These are phyloP conservation scores for Drosophila suboccidentalis DNA, from an alignment of 2,888 invertebrate species.

Conservation along the genomic window DNA sequence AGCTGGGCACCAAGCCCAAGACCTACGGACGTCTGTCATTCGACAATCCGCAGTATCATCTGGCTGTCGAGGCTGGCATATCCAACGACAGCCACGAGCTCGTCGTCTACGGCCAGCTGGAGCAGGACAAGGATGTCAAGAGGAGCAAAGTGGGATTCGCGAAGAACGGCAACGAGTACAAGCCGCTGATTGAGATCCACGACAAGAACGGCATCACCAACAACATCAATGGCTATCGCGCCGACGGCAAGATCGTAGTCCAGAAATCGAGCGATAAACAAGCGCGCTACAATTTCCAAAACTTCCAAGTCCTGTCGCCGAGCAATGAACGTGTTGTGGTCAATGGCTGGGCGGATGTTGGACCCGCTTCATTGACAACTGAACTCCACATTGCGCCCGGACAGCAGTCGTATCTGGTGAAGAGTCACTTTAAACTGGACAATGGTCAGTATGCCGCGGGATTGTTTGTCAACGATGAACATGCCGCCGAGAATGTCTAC, in stretches of 20 bases:
- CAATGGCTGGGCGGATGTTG: slow-evolving; percentile 81
- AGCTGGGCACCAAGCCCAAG: slow-evolving; percentile 87
- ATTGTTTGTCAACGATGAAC: slow-evolving; percentile 75
- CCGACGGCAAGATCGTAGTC: slow-evolving; percentile 81
- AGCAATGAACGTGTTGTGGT: slow-evolving; percentile 67
- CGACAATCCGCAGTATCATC: slow-evolving; percentile 88
- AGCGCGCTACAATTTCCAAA: slow-evolving; percentile 77
- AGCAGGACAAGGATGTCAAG: slow-evolving; percentile 87
- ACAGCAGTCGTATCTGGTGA: slow-evolving; percentile 65
- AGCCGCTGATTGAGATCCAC: slow-evolving; percentile 87
- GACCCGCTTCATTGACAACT: slow-evolving; percentile 51
- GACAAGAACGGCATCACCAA: slow-evolving; percentile 67
- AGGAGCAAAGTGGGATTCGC: slow-evolving; percentile 89
- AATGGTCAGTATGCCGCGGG: slow-evolving; percentile 70
- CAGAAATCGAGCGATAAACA: slow-evolving; percentile 62
- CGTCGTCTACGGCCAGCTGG: slow-evolving; percentile 86
- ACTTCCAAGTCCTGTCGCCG: slow-evolving; percentile 75
- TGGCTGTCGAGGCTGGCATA: slow-evolving; percentile 87
- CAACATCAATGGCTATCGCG: slow-evolving; percentile 81
- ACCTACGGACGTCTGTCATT: slow-evolving; percentile 87
- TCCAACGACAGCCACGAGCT: slow-evolving; percentile 88
- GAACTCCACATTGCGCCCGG: slow-evolving; percentile 73
- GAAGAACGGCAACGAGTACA: slow-evolving; percentile 88
- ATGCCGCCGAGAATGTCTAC: slow-evolving; percentile 64
- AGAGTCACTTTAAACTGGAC: slow-evolving; percentile 68